Base-by-base conservation (phyloP, 2,888 invertebrate species). In the Hirtodrosophila duncani region DNA sequence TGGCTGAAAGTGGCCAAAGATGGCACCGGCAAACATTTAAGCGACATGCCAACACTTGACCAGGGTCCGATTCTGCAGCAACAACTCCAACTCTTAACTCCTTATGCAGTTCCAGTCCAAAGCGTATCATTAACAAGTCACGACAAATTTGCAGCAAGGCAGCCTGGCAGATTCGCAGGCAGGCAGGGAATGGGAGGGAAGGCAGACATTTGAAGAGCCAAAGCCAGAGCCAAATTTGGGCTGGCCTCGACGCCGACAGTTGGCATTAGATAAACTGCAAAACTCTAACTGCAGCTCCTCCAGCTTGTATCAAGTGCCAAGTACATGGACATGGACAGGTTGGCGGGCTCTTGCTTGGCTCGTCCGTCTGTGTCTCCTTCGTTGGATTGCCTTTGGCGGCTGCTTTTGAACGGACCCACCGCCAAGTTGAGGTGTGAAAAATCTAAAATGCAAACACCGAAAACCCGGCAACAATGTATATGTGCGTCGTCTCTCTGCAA, bases 51-150 rank as follows among this genome's bases (percentile, higher is more conserved):
- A 80, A 68, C 74, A 80, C 77, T 79, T 74, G 56, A 65, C 55
- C 67, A 77, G 57, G 63, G 44, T 42, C 66, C 37, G 23, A n/a
- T n/a, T n/a, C n/a, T n/a, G n/a, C n/a, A n/a, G n/a, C n/a, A n/a
- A n/a, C n/a, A n/a, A n/a, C n/a, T n/a, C n/a, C n/a, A n/a, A n/a
- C n/a, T n/a, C n/a, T n/a, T n/a, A n/a, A n/a, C n/a, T n/a, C n/a
- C n/a, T n/a, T n/a, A 11, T 21, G 58, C 30, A 43, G 20, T 18
- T 27, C 42, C 11, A 37, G 60, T 38, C 17, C 18, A 23, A 8
- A 51, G 38, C 42, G 78, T 81, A 77, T 83, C 84, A 83, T 83
- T 83, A 83, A 82, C 84, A 81, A 83, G 82, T 83, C 82, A 83
- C 82, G 82, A 83, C 82, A 83, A 83, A 83, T 83, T 83, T 82